Percentiles rank a stretch among this genome's conserved stretches.
These are phyloP conservation scores for Ophion costatus DNA, from an alignment of 2,888 invertebrate genomes.

Conservation along the genomic window DNA sequence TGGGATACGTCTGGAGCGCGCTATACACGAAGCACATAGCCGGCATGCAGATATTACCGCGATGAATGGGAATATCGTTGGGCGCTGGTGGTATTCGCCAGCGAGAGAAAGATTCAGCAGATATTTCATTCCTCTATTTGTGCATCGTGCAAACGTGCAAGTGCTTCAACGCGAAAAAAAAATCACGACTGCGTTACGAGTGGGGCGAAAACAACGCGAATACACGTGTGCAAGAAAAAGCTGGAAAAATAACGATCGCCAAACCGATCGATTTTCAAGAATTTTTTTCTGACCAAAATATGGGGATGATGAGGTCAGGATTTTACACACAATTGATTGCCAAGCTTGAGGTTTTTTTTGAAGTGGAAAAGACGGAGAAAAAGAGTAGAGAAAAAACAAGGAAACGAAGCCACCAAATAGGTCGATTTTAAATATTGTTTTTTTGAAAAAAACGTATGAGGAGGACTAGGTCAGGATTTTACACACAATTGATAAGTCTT, in stretches of 20 bases:
- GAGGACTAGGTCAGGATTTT: too few species aligned
- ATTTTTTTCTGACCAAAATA: too few species aligned
- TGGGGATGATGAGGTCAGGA: too few species aligned
- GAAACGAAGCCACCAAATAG: too few species aligned
- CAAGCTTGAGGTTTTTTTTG: too few species aligned
- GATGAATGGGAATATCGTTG: slow-evolving; percentile 40
- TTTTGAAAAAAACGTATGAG: too few species aligned
- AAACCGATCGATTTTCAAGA: too few species aligned
- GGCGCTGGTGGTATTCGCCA: slow-evolving; percentile 21
- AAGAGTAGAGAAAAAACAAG: neutral
- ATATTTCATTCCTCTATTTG: neutral
- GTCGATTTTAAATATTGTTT: too few species aligned
- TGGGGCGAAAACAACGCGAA: neutral
- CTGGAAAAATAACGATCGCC: neutral
- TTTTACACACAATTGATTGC: too few species aligned
- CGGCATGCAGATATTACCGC: slow-evolving; percentile 28
- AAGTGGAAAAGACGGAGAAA: too few species aligned
- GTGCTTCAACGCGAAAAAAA: neutral
- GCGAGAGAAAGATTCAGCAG: slow-evolving; percentile 22
- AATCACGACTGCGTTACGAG: neutral
- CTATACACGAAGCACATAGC: neutral
- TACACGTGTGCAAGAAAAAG: neutral
- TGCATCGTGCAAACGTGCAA: neutral
- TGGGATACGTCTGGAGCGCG: slow-evolving; percentile 24
- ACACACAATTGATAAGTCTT: too few species aligned